Percentiles rank a stretch among this genome's conserved stretches.
Conservation (phyloP, 1,140 invertebrate genomes). For the Tetraneura akinire region DNA sequence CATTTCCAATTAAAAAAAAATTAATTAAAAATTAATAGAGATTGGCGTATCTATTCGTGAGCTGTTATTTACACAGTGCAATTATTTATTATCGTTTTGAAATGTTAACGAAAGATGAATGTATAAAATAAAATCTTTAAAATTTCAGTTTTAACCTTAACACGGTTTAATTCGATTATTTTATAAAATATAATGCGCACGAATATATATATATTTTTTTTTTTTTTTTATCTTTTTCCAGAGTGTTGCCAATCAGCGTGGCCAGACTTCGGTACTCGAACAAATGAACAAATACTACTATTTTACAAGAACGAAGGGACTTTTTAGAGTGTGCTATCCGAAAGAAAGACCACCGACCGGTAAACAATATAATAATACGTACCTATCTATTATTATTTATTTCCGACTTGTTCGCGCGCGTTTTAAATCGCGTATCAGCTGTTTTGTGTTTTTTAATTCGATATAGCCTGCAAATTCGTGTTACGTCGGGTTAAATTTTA, state of each 20-base stretch:
- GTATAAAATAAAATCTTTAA: background rate
- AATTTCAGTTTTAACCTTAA: background rate
- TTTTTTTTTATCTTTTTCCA: conserved; percentile 13
- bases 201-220: too few species aligned
- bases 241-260: conserved; percentile 68
- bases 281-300: conserved; percentile 82
- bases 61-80: background rate
- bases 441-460: too few species aligned
- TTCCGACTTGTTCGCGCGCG: too few species aligned
- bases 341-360: conserved; percentile 82
- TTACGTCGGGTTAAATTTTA: background rate
- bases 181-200: too few species aligned
- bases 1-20: background rate
- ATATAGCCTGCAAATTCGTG: conserved; percentile 3
- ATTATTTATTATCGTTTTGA: background rate
- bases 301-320: conserved; percentile 82
- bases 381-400: too few species aligned
- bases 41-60: background rate
- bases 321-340: conserved; percentile 88
- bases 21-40: too few species aligned
- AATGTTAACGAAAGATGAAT: background rate
- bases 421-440: too few species aligned
- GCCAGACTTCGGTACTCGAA: conserved; percentile 71
- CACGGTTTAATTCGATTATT: background rate
- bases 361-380: conserved; percentile 61